Percentiles rank a stretch among this genome's conserved stretches.
phyloP scores from a whole-genome alignment of 2,888 invertebrate genomes.

The Drosophila acutilabella region DNA sequence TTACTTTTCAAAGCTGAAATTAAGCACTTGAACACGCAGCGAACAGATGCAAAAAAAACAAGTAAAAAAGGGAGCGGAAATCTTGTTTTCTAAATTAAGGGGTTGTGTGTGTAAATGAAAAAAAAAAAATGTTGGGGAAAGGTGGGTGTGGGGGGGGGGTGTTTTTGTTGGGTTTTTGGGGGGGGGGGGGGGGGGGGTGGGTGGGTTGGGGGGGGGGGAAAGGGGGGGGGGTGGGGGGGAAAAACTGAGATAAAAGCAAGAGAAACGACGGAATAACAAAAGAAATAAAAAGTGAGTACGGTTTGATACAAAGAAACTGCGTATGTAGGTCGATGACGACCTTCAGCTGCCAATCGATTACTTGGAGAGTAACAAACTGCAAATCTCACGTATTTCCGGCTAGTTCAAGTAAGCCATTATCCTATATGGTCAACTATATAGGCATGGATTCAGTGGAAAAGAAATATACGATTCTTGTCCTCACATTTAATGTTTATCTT shows the following conservation, averaged over 20 bases:
- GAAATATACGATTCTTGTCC: background rate
- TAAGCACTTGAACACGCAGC: slow-evolving; percentile 69
- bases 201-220: too few relatives aligned
- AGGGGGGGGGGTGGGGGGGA: too few relatives aligned
- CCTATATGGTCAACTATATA: slow-evolving; percentile 8
- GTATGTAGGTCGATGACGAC: slow-evolving; percentile 61
- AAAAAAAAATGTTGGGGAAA: too few relatives aligned
- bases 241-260: slow-evolving; percentile 16
- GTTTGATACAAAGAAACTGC: slow-evolving; percentile 39
- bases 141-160: too few relatives aligned
- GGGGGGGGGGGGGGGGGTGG: too few relatives aligned
- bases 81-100: too few relatives aligned
- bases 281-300: slow-evolving; percentile 5
- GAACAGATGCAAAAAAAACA: slow-evolving; percentile 44
- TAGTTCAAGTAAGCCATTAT: slow-evolving; percentile 7
- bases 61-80: too few relatives aligned
- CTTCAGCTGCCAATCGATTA: slow-evolving; percentile 67
- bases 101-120: too few relatives aligned
- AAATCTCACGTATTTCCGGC: slow-evolving; percentile 45
- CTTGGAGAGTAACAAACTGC: slow-evolving; percentile 13
- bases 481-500: background rate
- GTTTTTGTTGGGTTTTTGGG: too few relatives aligned
- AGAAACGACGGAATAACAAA: slow-evolving; percentile 8
- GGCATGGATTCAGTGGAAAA: background rate
- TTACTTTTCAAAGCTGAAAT: slow-evolving; percentile 46